Evolutionary conservation across 2,113 vertebrate species (phyloP), one percentile per base, ranked within the genome.

Genomic region (Myiopsitta monachus): DNA sequence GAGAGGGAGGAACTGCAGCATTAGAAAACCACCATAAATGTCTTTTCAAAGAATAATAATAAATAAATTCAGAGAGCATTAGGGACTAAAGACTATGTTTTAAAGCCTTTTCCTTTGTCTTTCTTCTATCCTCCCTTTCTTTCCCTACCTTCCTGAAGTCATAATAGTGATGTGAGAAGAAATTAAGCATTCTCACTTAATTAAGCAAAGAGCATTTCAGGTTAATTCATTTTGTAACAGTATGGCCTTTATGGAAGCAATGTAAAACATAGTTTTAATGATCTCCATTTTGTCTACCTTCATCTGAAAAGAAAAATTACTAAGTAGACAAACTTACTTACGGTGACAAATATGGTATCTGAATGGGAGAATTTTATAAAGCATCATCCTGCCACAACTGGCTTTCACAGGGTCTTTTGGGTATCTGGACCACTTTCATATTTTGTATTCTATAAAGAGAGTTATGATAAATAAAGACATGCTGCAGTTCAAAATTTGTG

Each of bases 161-260:
- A 52, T 36, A 82, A 55, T 24, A 78, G 30, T 11, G 30, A 85
- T 63, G 27, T 0, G 4, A 93, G 52, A 84, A 59, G 5, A 88
- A 90, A 92, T 79, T 61, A 84, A 86, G 63, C 6, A 75, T 57
- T 77, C 75, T 75, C 57, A 89, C 67, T 69, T 84, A 93, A 68
- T 87, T 74, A 88, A 81, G 43, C 43, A 67, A 76, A 81, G 27
- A 64, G 5, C 72, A 57, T 91, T 93, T 75, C 33, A 92, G 95
- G 22, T 77, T 79, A 78, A 83, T 87, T 88, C 14, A 41, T 96
- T 86, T 77, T 72, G 24, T 54, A 84, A 61, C 27, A 69, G 30
- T 72, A 78, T 22, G 9, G 26, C 5, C 36, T 87, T 88, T 82
- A 47, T 22, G 26, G 14, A 92, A 90, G 14, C 8, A 44, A 78